These are phyloP conservation scores for Trichopoda pennipes DNA, from an alignment of 2,888 invertebrate species.

Conservation along the genomic window DNA sequence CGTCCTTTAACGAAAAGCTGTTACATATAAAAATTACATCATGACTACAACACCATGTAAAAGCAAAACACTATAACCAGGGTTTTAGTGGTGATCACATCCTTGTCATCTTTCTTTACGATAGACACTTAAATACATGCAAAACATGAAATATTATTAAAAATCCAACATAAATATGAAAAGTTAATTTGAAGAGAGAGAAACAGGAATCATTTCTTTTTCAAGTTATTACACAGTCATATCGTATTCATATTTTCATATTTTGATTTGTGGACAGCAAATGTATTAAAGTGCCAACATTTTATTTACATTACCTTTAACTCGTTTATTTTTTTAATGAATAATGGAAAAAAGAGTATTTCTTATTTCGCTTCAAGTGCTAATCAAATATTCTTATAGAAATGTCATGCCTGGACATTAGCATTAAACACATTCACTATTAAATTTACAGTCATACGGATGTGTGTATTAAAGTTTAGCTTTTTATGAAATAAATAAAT, in stretches of 20 bases:
- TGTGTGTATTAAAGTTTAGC: no score
- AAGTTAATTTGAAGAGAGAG: constrained; percentile 52
- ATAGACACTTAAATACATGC: not conserved
- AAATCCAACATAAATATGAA: constrained; percentile 49
- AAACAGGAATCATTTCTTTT: constrained; percentile 20
- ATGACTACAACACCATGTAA: constrained; percentile 16
- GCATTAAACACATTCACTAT: no score
- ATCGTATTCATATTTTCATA: not conserved
- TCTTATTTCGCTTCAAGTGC: not conserved
- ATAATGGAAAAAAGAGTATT: not conserved
- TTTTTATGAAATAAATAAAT: no score
- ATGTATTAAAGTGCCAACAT: not conserved
- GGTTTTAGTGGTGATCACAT: constrained; percentile 5
- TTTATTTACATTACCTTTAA: not conserved
- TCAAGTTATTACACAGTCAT: not conserved
- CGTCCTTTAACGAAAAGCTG: not conserved
- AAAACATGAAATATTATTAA: constrained; percentile 28
- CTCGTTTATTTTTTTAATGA: not conserved
- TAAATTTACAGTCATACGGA: no score
- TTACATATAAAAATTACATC: constrained; percentile 13
- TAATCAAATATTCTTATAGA: not conserved
- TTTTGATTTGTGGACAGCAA: not conserved
- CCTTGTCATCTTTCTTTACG: not conserved
- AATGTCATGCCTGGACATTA: not conserved
- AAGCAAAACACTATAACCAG: constrained; percentile 3